Conservation (phyloP, 2,797 vertebrate genomes). For the Pyrocephalus nanus region DNA sequence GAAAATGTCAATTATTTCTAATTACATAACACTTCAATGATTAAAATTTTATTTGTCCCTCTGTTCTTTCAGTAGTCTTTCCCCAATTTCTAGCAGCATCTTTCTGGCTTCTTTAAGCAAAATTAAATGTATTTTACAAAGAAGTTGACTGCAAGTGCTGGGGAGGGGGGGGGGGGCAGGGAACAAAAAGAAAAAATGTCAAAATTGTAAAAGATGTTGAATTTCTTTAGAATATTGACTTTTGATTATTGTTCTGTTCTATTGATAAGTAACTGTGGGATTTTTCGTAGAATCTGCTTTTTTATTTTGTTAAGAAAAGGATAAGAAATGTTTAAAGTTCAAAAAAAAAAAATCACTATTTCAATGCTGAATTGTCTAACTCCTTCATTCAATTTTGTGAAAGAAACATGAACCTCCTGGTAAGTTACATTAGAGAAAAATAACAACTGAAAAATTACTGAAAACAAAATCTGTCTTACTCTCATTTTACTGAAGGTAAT, state of each 20-base stretch:
- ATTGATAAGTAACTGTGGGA: not conserved
- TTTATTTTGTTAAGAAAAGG: not conserved
- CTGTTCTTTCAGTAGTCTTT: not conserved
- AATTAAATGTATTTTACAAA: not conserved
- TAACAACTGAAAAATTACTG: not conserved
- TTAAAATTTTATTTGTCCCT: not conserved
- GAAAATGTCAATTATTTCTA: not conserved
- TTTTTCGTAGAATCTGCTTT: not conserved
- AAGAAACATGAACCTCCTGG: not conserved
- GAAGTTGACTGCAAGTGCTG: not conserved
- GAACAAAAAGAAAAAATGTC: not conserved
- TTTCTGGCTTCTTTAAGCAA: not conserved
- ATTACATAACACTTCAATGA: not conserved
- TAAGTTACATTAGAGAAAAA: not conserved
- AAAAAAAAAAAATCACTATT: not conserved
- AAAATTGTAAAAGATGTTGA: fast-evolving
- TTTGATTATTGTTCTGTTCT: not conserved
- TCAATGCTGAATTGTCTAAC: not conserved
- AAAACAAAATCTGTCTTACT: not conserved
- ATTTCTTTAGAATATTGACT: not conserved
- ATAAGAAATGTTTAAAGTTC: not conserved
- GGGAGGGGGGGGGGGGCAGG: not conserved
- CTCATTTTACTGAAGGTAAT: conserved; percentile 12
- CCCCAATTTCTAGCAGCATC: not conserved
- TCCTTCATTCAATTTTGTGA: not conserved